Conservation (phyloP, 2,797 vertebrate species). For the Ceryle rudis region DNA sequence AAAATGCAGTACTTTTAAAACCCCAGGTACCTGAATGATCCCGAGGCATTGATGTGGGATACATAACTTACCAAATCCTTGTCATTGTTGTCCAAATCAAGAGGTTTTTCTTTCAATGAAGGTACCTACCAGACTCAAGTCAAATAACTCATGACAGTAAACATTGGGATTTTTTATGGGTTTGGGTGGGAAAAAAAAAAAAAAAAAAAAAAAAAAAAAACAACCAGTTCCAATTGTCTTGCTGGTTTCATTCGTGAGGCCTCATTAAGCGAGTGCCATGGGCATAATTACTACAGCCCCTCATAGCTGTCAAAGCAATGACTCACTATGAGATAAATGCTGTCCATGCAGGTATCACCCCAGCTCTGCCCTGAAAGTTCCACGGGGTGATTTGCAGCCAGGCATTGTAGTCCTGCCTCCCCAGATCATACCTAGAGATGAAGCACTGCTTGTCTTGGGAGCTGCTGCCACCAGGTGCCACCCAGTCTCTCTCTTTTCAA, state of each 20-base stretch:
- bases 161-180: neutral
- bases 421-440: neutral
- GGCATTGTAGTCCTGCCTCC: neutral
- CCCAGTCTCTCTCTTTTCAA: neutral
- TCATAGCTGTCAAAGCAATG: neutral
- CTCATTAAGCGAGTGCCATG: fast-evolving
- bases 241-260: neutral
- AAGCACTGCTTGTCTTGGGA: neutral
- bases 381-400: neutral
- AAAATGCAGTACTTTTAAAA: neutral
- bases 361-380: neutral
- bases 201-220: neutral
- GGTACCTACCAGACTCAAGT: neutral
- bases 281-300: neutral
- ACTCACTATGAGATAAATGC: neutral
- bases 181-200: neutral
- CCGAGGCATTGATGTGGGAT: neutral
- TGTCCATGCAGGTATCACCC: neutral
- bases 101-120: neutral
- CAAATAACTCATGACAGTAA: neutral
- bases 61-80: neutral
- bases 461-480: neutral
- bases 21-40: neutral
- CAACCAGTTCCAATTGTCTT: neutral
- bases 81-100: neutral